phyloP scores from a whole-genome alignment of 2,113 vertebrate genomes.

The Eubucco bourcierii region DNA sequence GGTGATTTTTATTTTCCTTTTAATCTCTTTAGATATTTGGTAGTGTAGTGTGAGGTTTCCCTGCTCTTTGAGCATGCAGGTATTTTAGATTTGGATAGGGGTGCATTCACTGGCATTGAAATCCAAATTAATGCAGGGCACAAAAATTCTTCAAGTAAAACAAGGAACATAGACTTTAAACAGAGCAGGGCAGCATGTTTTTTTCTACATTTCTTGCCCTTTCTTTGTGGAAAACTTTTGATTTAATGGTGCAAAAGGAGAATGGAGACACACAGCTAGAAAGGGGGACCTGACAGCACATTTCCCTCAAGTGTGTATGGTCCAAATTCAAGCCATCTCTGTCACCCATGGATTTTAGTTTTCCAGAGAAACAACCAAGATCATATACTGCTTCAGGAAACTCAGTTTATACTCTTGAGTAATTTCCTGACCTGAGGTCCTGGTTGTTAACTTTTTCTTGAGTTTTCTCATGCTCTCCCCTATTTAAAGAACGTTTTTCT shows the following conservation, averaged over 20 bases:
- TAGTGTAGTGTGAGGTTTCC: neutral
- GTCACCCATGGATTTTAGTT: neutral
- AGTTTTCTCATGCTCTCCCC: conserved; percentile 1
- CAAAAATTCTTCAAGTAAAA: neutral
- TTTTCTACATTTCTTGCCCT: neutral
- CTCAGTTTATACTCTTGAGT: neutral
- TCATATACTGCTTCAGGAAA: neutral
- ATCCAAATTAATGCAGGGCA: neutral
- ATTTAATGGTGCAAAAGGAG: neutral
- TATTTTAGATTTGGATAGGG: neutral
- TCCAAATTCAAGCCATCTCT: neutral
- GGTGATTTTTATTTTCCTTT: neutral
- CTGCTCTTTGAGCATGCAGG: neutral
- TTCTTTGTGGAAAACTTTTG: neutral
- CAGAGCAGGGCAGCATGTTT: neutral
- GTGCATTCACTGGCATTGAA: neutral
- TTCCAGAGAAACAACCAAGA: neutral
- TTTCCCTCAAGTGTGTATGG: neutral
- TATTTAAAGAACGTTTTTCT: conserved; percentile 20
- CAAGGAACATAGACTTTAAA: neutral
- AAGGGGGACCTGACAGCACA: fast-evolving
- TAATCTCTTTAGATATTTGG: neutral
- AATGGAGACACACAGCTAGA: neutral
- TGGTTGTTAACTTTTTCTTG: neutral
- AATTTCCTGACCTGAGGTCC: neutral